Evolutionary conservation across 2,797 vertebrate genomes (phyloP), one percentile per base, ranked within the genome.

Genomic region (Eulemur coronatus): DNA sequence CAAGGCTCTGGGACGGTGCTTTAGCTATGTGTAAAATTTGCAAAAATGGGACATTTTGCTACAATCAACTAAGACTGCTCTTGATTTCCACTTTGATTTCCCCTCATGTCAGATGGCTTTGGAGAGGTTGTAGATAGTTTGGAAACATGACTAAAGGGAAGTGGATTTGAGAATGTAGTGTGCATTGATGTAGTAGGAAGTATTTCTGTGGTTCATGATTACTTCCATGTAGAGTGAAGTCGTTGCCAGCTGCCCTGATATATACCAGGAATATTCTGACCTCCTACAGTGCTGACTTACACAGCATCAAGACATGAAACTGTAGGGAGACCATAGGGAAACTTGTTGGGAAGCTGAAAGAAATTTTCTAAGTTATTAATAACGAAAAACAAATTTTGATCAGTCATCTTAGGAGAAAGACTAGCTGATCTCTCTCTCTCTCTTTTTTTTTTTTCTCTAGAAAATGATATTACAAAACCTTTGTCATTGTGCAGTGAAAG

Each of bases 331-430:
- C 35, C 78, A 8, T 57, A 78, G 13, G 50, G 75, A 78, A 55
- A 78, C 50, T 35, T 55, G 4, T 26, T 91, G 48, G 28, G 55
- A 91, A 95, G 14, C 22, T 61, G 30, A 87, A 86, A 93, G 6
- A 81, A 73, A 92, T 28, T 35, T 81, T 69, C 46, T 65, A 52
- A 18, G 13, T 7, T 73, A 63, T 50, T 20, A 65, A 91, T 72
- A 63, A 81, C 22, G 80, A 52, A 52, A 85, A 65, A 24, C 0
- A 46, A 33, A 67, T 55, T 84, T 92, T 78, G 12, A 55, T 59
- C 24, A 79, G 69, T 92, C 59, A 38, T 65, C 2, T 79, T 65
- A 93, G 76, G 93, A 94, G 38, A 91, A 94, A 93, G 35, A 48
- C 30, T 69, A 90, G 84, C 14, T 35, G 18, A 35, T 80, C 30